Evolutionary conservation across 1,140 invertebrate genomes (phyloP).

Genomic region (Hylaeus anthracinus): DNA sequence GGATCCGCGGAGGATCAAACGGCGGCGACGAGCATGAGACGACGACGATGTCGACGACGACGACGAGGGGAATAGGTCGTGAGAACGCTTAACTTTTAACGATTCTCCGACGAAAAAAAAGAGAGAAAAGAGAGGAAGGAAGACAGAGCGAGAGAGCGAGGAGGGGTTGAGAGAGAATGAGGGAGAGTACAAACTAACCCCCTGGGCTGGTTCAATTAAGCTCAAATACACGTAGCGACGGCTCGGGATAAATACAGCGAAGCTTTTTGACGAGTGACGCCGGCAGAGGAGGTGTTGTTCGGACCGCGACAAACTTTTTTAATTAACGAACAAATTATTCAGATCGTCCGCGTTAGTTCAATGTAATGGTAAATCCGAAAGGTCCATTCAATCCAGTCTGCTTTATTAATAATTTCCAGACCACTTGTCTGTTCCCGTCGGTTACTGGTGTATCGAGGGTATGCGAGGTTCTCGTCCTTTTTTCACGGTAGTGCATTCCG

Average conservation of each 20-base stretch:
- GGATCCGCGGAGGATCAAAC: slow-evolving; percentile 56
- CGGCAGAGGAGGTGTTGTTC: slow-evolving; percentile 55
- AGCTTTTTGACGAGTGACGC: slow-evolving; percentile 36
- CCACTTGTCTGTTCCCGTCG: slow-evolving; percentile 36
- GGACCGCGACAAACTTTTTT: slow-evolving; percentile 53
- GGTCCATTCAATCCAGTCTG: slow-evolving; percentile 34
- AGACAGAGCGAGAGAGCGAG: slow-evolving; percentile 22
- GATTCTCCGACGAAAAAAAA: slow-evolving; percentile 47
- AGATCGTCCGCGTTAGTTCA: slow-evolving; percentile 23
- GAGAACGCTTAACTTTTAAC: slow-evolving; percentile 66
- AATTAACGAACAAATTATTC: slow-evolving; percentile 60
- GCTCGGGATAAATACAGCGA: slow-evolving; percentile 43
- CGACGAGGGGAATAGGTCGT: slow-evolving; percentile 39
- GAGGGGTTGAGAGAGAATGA: too few species aligned
- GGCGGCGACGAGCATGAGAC: slow-evolving; percentile 25
- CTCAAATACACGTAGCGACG: slow-evolving; percentile 48
- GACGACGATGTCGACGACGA: slow-evolving; percentile 33
- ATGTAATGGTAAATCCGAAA: slow-evolving; percentile 32
- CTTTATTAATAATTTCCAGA: slow-evolving; percentile 51
- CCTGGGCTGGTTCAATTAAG: slow-evolving; percentile 59
- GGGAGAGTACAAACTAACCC: slow-evolving; percentile 56
- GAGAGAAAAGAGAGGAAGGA: background rate
- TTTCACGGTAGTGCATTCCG: background rate
- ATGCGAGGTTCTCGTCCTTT: background rate
- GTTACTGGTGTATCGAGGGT: background rate